phyloP scores from a whole-genome alignment of 2,888 invertebrate species.

The Bhutanitis thaidina region DNA sequence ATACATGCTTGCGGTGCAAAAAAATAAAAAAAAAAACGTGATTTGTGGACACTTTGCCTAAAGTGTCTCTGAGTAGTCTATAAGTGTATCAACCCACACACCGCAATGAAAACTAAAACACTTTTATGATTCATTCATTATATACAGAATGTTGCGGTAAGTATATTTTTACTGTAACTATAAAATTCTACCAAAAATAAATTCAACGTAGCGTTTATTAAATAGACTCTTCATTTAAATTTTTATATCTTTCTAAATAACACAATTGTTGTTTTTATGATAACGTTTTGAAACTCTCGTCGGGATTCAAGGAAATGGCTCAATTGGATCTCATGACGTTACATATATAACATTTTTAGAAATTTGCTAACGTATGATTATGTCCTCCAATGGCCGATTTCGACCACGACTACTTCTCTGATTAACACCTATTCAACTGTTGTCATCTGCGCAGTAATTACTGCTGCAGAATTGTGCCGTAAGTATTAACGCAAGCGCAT shows the following conservation, averaged over 20 bases:
- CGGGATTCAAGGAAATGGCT: too few relatives aligned
- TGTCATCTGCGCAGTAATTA: too few relatives aligned
- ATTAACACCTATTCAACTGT: too few relatives aligned
- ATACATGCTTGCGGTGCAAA: constrained; percentile 17
- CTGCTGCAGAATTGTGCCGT: too few relatives aligned
- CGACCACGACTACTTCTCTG: too few relatives aligned
- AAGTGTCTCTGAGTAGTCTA: background rate
- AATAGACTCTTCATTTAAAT: background rate
- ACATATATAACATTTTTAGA: too few relatives aligned
- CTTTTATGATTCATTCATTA: background rate
- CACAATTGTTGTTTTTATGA: background rate
- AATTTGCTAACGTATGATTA: too few relatives aligned
- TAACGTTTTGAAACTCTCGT: background rate
- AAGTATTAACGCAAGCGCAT: too few relatives aligned
- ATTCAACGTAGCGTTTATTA: background rate
- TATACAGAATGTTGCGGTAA: constrained; percentile 5
- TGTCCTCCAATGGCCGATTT: too few relatives aligned
- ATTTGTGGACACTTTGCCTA: constrained; percentile 4
- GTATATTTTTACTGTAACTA: background rate
- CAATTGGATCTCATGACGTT: too few relatives aligned
- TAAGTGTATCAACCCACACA: constrained; percentile 4
- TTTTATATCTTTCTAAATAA: background rate
- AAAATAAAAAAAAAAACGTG: background rate
- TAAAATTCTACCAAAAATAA: background rate
- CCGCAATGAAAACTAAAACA: constrained; percentile 2